Conservation (phyloP, 2,888 invertebrate genomes). For the Papilio gigon region DNA sequence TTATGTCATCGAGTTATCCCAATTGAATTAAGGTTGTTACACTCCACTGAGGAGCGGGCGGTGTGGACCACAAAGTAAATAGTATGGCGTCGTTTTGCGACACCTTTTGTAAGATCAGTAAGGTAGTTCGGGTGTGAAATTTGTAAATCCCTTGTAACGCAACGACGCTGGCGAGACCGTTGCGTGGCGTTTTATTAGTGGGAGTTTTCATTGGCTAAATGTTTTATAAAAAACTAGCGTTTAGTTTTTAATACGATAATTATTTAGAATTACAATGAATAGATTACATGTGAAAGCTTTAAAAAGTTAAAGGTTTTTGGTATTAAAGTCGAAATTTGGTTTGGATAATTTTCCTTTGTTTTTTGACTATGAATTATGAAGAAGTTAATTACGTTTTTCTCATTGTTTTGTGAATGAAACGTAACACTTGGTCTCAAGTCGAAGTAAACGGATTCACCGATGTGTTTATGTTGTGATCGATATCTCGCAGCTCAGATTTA, state of each 20-base stretch:
- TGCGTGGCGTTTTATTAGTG: not conserved
- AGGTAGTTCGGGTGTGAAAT: conserved; percentile 40
- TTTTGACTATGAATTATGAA: no score
- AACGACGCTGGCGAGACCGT: conserved; percentile 1
- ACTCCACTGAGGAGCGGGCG: not conserved
- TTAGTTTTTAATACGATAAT: not conserved
- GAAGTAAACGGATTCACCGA: conserved; percentile 3
- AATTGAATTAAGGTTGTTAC: conserved; percentile 10
- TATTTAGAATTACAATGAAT: no score
- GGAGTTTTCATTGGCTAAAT: not conserved
- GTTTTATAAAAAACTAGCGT: not conserved
- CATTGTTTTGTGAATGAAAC: conserved; percentile 4
- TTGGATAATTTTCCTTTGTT: no score
- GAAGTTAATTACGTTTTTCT: not conserved
- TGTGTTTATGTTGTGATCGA: conserved; percentile 34
- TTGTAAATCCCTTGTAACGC: conserved; percentile 37
- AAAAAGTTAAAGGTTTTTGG: no score
- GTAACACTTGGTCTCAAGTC: conserved; percentile 3
- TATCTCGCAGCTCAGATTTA: conserved; percentile 48
- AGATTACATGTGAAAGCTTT: no score
- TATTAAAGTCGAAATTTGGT: no score
- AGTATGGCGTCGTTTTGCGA: conserved; percentile 10
- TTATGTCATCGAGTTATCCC: not conserved
- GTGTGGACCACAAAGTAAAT: conserved; percentile 11
- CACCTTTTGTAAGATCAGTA: conserved; percentile 33